Percentiles rank a stretch among this genome's conserved stretches.
Conservation (phyloP, 2,797 vertebrate genomes). For the Smutsia temminckii region DNA sequence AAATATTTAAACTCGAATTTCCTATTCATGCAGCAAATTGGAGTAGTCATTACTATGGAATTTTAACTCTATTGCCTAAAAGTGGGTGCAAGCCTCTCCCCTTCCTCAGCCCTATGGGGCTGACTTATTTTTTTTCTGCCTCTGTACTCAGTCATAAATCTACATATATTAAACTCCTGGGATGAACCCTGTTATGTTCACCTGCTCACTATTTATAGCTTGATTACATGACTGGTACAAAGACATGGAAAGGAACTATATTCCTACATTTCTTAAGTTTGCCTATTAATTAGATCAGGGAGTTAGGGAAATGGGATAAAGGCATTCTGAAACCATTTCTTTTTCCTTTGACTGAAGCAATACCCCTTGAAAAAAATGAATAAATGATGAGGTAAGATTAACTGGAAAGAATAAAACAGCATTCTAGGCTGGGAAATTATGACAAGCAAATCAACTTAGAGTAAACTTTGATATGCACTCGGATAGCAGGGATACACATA, state of each 20-base stretch:
- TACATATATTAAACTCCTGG: not conserved
- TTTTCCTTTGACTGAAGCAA: not conserved
- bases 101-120: not conserved
- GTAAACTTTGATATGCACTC: not conserved
- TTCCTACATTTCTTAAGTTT: not conserved
- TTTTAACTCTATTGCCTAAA: not conserved
- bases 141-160: slow-evolving; percentile 14
- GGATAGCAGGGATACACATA: not conserved
- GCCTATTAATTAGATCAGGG: slow-evolving; percentile 7
- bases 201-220: not conserved
- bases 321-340: not conserved
- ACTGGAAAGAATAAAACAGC: not conserved
- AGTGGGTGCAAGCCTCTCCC: not conserved
- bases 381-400: slow-evolving; percentile 41
- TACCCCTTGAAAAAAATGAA: slow-evolving; percentile 39
- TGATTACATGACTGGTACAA: not conserved
- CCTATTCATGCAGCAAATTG: too few relatives aligned
- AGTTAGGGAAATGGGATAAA: slow-evolving; percentile 6
- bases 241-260: not conserved
- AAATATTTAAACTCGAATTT: not conserved
- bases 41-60: not conserved
- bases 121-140: not conserved
- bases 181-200: not conserved
- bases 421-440: not conserved
- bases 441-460: not conserved